Conservation (phyloP, 2,797 vertebrate genomes). For the Sphaeramia orbicularis region DNA sequence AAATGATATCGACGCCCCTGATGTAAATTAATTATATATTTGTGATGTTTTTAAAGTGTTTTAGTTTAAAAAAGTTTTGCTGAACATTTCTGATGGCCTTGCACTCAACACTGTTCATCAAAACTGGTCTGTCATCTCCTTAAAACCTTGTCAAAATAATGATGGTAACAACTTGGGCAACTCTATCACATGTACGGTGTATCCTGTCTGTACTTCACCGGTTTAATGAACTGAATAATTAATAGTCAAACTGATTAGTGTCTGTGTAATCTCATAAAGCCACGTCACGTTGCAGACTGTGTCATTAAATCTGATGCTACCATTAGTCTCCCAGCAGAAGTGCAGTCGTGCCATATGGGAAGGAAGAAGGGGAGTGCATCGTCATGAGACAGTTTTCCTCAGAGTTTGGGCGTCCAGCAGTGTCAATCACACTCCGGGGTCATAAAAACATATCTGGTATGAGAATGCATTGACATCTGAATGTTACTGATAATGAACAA, state of each 20-base stretch:
- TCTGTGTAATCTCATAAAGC: conserved; percentile 39
- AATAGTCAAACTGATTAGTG: conserved; percentile 29
- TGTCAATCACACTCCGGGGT: conserved; percentile 9
- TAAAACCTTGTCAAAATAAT: background rate
- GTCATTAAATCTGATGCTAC: conserved; percentile 29
- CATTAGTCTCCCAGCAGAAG: conserved; percentile 22
- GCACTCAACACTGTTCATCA: no score
- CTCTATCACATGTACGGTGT: background rate
- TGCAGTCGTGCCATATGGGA: conserved; percentile 34
- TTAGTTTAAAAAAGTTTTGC: background rate
- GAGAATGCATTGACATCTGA: conserved; percentile 39
- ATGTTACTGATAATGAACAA: conserved; percentile 67
- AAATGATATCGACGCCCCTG: no score
- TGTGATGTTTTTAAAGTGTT: no score
- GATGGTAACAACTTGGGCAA: background rate
- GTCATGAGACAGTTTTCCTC: background rate
- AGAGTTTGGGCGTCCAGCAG: background rate
- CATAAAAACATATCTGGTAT: conserved; percentile 34
- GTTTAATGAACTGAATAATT: conserved; percentile 46
- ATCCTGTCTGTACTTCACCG: background rate
- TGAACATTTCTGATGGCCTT: background rate
- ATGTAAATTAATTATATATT: no score
- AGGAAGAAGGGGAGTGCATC: background rate
- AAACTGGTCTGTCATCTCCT: no score
- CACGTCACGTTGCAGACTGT: conserved; percentile 20